A percentile compares a stretch with the other conserved stretches of the same genome.
Conservation (phyloP, 2,888 invertebrate species). For the Cryptosula pallasiana region DNA sequence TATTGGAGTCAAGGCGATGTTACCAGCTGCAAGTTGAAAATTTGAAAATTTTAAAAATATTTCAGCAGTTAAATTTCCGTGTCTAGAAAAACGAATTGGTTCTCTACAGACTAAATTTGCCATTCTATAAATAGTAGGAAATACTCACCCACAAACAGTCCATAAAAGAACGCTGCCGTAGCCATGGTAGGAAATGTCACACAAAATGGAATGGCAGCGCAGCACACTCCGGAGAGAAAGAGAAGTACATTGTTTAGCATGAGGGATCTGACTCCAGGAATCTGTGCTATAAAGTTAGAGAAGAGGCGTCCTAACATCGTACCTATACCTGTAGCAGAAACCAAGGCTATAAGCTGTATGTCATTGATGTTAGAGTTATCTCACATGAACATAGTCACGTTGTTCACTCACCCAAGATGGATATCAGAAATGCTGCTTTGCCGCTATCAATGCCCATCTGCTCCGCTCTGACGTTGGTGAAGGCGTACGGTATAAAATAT, state of each 20-base stretch:
- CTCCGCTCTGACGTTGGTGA: slow-evolving; percentile 67
- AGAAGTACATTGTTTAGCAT: slow-evolving; percentile 83
- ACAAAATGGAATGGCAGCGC: slow-evolving; percentile 73
- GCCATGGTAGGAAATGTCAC: slow-evolving; percentile 68
- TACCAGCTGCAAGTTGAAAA: too few species aligned
- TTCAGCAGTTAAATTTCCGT: too few species aligned
- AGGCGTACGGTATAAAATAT: slow-evolving; percentile 91
- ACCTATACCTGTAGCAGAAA: slow-evolving; percentile 70
- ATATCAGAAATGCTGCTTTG: slow-evolving; percentile 67
- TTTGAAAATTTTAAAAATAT: too few species aligned
- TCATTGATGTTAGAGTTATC: too few species aligned
- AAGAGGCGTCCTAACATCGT: slow-evolving; percentile 87
- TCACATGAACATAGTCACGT: too few species aligned
- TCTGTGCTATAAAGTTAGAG: slow-evolving; percentile 44
- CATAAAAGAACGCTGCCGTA: slow-evolving; percentile 62
- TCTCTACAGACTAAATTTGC: too few species aligned
- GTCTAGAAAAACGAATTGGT: too few species aligned
- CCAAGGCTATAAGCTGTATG: too few species aligned
- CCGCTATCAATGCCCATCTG: slow-evolving; percentile 43
- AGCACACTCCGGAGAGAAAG: slow-evolving; percentile 79
- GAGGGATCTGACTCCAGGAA: slow-evolving; percentile 76
- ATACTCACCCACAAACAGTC: slow-evolving; percentile 47
- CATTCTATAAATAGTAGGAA: too few species aligned
- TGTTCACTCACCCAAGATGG: slow-evolving; percentile 65
- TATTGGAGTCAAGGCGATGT: slow-evolving; percentile 13